phyloP scores from a whole-genome alignment of 2,113 vertebrate genomes.

The Pterocles orientalis region DNA sequence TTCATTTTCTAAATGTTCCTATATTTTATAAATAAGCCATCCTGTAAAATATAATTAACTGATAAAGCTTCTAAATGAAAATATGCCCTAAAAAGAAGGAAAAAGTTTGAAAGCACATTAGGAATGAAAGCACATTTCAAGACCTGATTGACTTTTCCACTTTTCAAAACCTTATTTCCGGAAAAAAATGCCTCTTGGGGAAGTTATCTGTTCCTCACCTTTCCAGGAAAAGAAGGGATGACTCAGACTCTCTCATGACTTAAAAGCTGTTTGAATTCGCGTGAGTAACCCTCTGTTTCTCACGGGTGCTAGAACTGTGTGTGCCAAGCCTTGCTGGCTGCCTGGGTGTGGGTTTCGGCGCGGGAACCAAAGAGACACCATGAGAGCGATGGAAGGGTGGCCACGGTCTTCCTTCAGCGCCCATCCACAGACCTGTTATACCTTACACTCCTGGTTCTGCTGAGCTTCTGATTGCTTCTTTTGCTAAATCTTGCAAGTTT shows the following conservation, averaged over 20 bases:
- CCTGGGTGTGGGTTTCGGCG: neutral
- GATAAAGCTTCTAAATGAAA: neutral
- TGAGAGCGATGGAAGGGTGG: neutral
- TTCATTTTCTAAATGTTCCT: neutral
- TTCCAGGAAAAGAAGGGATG: neutral
- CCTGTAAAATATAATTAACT: neutral
- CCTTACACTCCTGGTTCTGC: neutral
- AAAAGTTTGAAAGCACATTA: neutral
- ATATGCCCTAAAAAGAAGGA: neutral
- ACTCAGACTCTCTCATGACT: neutral
- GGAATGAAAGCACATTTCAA: neutral
- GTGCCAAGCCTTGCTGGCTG: neutral
- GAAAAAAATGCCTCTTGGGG: neutral
- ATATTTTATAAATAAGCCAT: neutral
- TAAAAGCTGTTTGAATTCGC: neutral
- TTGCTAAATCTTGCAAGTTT: neutral
- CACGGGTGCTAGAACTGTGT: fast-evolving
- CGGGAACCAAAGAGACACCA: fast-evolving
- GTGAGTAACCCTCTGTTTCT: neutral
- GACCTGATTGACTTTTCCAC: neutral
- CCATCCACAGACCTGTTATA: neutral
- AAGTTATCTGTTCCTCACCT: neutral
- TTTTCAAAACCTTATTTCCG: neutral
- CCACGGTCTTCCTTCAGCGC: neutral
- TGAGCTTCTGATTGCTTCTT: neutral